Evolutionary conservation across 2,888 invertebrate genomes (phyloP), one percentile per base, ranked within the genome.

Genomic region (Pocota personata): DNA sequence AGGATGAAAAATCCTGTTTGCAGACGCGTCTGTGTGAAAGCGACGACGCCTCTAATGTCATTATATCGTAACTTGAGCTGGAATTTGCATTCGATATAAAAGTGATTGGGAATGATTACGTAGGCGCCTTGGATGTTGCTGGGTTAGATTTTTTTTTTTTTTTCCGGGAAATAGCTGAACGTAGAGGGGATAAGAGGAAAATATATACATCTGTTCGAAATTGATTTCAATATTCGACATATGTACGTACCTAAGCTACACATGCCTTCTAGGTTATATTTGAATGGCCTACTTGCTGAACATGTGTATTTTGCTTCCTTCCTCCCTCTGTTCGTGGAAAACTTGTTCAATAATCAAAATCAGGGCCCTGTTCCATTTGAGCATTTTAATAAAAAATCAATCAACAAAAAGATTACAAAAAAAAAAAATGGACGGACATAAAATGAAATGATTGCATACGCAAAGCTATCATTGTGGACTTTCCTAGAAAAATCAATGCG

Each of bases 21-120:
- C 62, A 30, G 67, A 72, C 71, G 55, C 37, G 64, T 72, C 60
- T 71, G 66, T 82, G 72, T 62, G 50, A 72, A 72, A 48, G 46
- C 76, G 67, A 73, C 58, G 82, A 86, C 84, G 84, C 76, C 72
- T 86, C 67, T 82, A 82, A 86, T 82, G 82, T 82, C 86, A 82
- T 82, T 86, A 86, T 72, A 76, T 82, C 48, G 86, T 77, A 86
- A 86, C 80, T 60, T 76, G 82, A 86, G 76, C 72, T 58, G 80
- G 71, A 76, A 86, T 82, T 82, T 86, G 76, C 86, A 77, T 76
- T 86, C 80, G 72, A 86, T 82, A 86, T 80, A 64, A 75, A 84
- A 66, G 69, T 75, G 79, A 84, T 80, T 84, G 79, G 69, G 69
- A 75, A 37, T 40, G 84, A 79, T 84, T 75, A 84, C 83, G 83